Evolutionary conservation across 2,888 invertebrate genomes (phyloP), one percentile per base, ranked within the genome.

Genomic region (Apodemia duryi): DNA sequence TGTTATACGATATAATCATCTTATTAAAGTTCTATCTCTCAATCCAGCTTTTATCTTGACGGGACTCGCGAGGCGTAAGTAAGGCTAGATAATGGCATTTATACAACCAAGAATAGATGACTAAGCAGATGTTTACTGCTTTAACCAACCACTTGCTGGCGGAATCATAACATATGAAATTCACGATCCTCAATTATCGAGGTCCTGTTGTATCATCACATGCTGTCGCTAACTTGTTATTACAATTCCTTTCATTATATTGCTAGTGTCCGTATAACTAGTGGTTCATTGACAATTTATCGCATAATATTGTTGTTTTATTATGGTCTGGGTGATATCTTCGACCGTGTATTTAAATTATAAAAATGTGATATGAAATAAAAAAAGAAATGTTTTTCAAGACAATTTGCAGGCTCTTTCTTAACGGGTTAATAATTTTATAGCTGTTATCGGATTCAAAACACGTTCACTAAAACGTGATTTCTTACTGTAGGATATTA

Each of bases 161-260:
- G 71, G 74, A 78, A 79, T 77, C 77, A 80, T 78, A 81, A 73
- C 78, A 75, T 75, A 77, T 77, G 75, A 78, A 80, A 76, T 80
- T 77, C 75, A 79, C 72, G 74, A 72, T 66, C 73, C 67, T 63
- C 67, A 52, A 70, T 77, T 80, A 77, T 77, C 75, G 75, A 74
- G 74, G 74, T 74, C 77, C 77, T 76, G 77, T 77, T 73, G 67
- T 46, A 46, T 72, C 66, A 73, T 73, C 75, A 75, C 75, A 76
- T 75, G 76, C 73, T 72, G 68, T 67, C 67, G 70, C 69, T 69
- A 72, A 73, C 72, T 73, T 71, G 74, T 81, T 79, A 80, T 79
- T 79, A 75, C 78, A 73, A 75, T 79, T 70, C 69, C 73, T 77
- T 72, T 75, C 75, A 77, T 78, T 80, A 79, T 57, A 32, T 57